These are phyloP conservation scores for Acronicta alni DNA, from an alignment of 2,888 invertebrate genomes.

Conservation along the genomic window DNA sequence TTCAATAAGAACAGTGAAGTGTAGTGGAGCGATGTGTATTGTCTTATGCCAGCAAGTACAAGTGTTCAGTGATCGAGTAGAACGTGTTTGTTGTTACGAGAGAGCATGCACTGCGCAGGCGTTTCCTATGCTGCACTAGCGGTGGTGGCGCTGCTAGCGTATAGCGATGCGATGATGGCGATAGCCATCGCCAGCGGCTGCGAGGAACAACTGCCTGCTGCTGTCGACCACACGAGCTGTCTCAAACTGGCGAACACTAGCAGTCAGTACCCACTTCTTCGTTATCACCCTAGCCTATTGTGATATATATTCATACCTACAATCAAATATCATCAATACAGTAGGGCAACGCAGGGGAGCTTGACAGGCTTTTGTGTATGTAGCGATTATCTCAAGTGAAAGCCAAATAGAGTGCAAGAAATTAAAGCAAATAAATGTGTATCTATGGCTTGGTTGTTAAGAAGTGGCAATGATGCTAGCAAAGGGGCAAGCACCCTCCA, in stretches of 20 bases:
- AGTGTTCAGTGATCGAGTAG: neutral
- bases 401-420: no score
- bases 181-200: neutral
- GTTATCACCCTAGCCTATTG: neutral
- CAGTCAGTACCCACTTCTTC: slow-evolving; percentile 6
- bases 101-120: slow-evolving; percentile 1
- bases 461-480: no score
- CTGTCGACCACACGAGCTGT: neutral
- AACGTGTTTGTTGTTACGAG: neutral
- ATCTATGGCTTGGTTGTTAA: no score
- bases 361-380: no score
- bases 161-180: slow-evolving; percentile 1
- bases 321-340: no score
- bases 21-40: no score
- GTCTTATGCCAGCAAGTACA: neutral
- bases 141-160: slow-evolving; percentile 2
- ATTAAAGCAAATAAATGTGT: no score
- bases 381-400: no score
- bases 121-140: neutral
- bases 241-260: neutral
- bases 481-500: no score
- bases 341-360: no score
- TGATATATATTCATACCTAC: no score
- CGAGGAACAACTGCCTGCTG: neutral
- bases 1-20: neutral